These are phyloP conservation scores for Meles meles DNA, from an alignment of 2,113 vertebrate genomes.

Conservation along the genomic window DNA sequence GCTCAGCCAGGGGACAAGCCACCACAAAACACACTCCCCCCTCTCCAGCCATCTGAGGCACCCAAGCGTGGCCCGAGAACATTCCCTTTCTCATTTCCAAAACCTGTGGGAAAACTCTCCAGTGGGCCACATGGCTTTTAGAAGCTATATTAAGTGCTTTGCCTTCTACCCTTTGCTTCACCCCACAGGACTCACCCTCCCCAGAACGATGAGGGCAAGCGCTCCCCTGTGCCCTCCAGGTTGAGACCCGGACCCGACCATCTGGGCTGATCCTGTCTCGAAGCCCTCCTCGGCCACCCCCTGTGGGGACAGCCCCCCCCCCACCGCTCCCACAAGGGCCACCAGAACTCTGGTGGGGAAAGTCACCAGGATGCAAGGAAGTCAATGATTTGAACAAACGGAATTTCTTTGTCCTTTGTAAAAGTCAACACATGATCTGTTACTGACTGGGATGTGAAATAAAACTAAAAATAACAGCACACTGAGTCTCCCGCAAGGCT, in stretches of 20 bases:
- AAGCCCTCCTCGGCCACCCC: not conserved
- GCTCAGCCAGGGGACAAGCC: constrained; percentile 49
- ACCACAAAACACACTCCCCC: not conserved
- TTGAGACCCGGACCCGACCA: not conserved
- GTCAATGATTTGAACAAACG: not conserved
- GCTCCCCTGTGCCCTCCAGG: not conserved
- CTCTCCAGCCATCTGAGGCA: constrained; percentile 19
- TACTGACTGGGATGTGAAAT: constrained; percentile 49
- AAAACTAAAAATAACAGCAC: constrained; percentile 64
- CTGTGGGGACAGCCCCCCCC: not conserved
- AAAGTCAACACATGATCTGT: constrained; percentile 45
- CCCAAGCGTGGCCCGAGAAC: not conserved
- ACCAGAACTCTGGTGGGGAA: not conserved
- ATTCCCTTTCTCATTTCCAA: constrained; percentile 34
- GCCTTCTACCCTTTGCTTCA: not conserved
- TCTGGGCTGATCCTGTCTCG: not conserved
- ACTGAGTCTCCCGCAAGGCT: not conserved
- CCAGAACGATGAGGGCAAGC: no score
- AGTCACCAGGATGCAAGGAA: not conserved
- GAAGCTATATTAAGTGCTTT: not conserved
- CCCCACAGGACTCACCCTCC: not conserved
- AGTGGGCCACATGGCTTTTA: not conserved
- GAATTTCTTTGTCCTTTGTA: constrained; percentile 55
- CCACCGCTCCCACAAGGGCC: not conserved
- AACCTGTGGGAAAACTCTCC: constrained; percentile 48